Percentiles rank a stretch among this genome's conserved stretches.
phyloP scores from a whole-genome alignment of 2,888 invertebrate genomes.

The Phoronis australis region DNA sequence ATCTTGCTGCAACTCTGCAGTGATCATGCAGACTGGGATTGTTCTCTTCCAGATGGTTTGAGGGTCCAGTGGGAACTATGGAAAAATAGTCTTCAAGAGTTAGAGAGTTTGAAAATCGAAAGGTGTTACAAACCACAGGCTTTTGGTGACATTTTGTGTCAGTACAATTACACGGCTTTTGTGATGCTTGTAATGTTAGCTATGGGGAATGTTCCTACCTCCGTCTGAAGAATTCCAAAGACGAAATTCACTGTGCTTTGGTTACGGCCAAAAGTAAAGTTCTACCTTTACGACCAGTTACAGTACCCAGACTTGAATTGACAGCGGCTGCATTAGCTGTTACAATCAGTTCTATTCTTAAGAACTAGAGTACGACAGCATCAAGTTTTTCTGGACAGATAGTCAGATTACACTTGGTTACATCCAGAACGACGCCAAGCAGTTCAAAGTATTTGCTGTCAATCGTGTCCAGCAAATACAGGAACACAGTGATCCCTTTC shows the following conservation, averaged over 20 bases:
- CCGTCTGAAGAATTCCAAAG: conserved; percentile 8
- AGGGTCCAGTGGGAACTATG: conserved; percentile 4
- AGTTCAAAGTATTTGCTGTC: conserved; percentile 13
- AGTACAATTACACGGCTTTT: conserved; percentile 10
- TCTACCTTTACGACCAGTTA: conserved; percentile 9
- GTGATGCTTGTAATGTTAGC: conserved; percentile 13
- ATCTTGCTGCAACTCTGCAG: conserved; percentile 6
- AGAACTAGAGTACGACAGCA: conserved; percentile 6
- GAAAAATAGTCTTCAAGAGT: conserved; percentile 8
- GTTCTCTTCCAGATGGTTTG: background rate
- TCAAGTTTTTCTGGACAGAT: conserved; percentile 14
- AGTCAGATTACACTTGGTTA: conserved; percentile 14
- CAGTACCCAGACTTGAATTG: conserved; percentile 12
- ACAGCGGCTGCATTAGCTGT: conserved; percentile 13
- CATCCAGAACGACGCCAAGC: conserved; percentile 9
- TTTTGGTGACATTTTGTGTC: conserved; percentile 3
- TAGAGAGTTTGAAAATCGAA: conserved; percentile 5
- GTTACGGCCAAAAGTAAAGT: conserved; percentile 18
- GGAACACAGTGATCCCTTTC: conserved; percentile 2
- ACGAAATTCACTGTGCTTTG: conserved; percentile 14
- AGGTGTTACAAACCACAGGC: background rate
- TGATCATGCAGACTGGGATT: conserved; percentile 1
- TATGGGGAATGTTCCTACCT: conserved; percentile 23
- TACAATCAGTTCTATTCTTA: conserved; percentile 6
- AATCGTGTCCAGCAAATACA: conserved; percentile 14